Evolutionary conservation across 2,888 invertebrate species (phyloP).

Genomic region (Leptogaster cylindrica): DNA sequence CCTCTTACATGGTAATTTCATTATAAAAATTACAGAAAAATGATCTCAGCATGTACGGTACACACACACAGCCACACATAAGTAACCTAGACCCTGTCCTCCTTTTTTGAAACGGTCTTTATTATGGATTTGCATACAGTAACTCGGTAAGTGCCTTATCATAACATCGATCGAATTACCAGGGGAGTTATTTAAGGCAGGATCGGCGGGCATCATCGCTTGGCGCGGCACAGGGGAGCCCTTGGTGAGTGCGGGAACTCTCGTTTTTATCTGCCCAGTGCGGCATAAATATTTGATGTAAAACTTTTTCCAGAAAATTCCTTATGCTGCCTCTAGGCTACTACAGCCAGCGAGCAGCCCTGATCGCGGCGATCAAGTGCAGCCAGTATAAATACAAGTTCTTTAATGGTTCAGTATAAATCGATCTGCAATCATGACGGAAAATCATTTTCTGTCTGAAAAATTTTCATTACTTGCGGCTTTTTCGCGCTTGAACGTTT

Average conservation of each 20-base stretch:
- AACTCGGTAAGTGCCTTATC: conserved; percentile 35
- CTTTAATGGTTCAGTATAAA: conserved; percentile 39
- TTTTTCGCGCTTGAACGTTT: not conserved
- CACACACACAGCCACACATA: not conserved
- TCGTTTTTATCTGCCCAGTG: not conserved
- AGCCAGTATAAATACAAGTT: conserved; percentile 29
- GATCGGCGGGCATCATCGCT: not conserved
- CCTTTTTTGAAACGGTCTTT: conserved; percentile 8
- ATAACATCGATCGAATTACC: conserved; percentile 35
- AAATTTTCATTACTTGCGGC: conserved; percentile 34
- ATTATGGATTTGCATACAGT: conserved; percentile 35
- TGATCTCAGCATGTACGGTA: conserved; percentile 9
- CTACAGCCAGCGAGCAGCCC: conserved; percentile 3
- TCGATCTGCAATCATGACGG: conserved; percentile 29
- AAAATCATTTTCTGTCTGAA: conserved; percentile 38
- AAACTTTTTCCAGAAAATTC: conserved; percentile 24
- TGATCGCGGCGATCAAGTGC: conserved; percentile 33
- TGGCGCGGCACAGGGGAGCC: not conserved
- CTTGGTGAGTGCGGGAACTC: conserved; percentile 4
- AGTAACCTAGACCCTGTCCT: not conserved
- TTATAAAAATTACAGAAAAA: conserved; percentile 42
- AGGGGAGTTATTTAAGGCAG: conserved; percentile 24
- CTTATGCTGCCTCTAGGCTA: conserved; percentile 10
- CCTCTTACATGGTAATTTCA: conserved; percentile 44
- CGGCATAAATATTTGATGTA: conserved; percentile 29